A percentile compares a stretch with the other conserved stretches of the same genome.
Conservation (phyloP, 2,113 vertebrate genomes). For the Cyphomyrus discorhynchus region DNA sequence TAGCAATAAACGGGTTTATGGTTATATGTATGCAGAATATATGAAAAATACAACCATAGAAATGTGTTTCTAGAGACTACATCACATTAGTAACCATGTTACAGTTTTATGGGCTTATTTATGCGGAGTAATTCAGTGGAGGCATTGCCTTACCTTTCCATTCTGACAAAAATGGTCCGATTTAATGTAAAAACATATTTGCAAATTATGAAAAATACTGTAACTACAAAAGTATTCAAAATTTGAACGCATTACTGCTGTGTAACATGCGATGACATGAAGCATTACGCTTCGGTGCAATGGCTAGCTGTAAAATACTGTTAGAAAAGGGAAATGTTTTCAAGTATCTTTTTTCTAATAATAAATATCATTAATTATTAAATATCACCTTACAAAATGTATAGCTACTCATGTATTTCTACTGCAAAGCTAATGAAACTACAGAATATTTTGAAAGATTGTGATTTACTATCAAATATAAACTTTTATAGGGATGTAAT, state of each 20-base stretch:
- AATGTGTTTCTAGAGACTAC: conserved; percentile 11
- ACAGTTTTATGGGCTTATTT: conserved; percentile 17
- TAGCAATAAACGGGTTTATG: background rate
- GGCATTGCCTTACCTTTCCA: conserved; percentile 66
- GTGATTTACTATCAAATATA: background rate
- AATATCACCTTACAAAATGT: background rate
- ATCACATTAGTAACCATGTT: conserved; percentile 30
- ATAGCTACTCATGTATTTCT: background rate
- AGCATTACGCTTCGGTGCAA: background rate
- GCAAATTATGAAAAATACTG: conserved; percentile 45
- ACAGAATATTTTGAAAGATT: background rate
- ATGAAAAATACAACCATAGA: background rate
- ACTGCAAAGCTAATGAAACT: background rate
- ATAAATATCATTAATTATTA: background rate
- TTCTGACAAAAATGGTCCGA: conserved; percentile 68
- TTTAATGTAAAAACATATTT: conserved; percentile 59
- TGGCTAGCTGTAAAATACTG: background rate
- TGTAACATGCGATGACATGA: background rate
- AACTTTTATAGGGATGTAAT: background rate
- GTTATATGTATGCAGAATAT: background rate
- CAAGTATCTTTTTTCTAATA: background rate
- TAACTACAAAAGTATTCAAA: conserved; percentile 20
- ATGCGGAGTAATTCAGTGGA: conserved; percentile 11
- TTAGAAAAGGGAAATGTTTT: background rate
- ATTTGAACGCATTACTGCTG: background rate